These are phyloP conservation scores for Himalopsyche kuldschensis DNA, from an alignment of 2,888 invertebrate species.

Conservation along the genomic window DNA sequence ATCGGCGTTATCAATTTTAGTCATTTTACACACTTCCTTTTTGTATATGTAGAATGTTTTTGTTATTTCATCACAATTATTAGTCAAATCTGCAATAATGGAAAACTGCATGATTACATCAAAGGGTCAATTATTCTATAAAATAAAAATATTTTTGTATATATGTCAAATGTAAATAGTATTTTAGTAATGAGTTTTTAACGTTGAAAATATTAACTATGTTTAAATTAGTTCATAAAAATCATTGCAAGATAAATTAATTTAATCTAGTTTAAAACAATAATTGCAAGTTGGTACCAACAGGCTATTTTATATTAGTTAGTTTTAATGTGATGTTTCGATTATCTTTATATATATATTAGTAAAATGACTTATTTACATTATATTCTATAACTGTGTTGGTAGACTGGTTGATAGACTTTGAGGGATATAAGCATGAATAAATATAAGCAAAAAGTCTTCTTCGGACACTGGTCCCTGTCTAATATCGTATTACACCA, in stretches of 20 bases:
- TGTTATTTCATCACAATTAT: not conserved
- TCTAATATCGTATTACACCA: not conserved
- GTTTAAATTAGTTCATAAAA: not conserved
- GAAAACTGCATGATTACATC: not conserved
- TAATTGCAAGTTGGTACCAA: not conserved
- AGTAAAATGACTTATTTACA: not conserved
- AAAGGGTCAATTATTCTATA: conserved; percentile 2
- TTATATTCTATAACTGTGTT: not conserved
- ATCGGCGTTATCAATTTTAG: not conserved
- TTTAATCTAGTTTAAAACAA: not conserved
- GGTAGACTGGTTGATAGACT: not conserved
- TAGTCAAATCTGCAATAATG: not conserved
- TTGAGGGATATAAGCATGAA: not conserved
- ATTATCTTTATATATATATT: not conserved
- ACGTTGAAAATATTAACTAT: not conserved
- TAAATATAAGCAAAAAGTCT: not conserved
- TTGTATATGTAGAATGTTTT: not conserved
- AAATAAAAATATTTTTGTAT: conserved; percentile 4
- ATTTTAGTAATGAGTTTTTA: not conserved
- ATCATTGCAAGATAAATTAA: not conserved
- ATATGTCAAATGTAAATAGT: not conserved
- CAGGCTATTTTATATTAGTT: not conserved
- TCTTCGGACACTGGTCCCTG: not conserved
- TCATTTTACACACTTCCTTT: not conserved
- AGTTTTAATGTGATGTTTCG: not conserved